Evolutionary conservation across 2,797 vertebrate species (phyloP).

Genomic region (Pseudochaenichthys georgianus): DNA sequence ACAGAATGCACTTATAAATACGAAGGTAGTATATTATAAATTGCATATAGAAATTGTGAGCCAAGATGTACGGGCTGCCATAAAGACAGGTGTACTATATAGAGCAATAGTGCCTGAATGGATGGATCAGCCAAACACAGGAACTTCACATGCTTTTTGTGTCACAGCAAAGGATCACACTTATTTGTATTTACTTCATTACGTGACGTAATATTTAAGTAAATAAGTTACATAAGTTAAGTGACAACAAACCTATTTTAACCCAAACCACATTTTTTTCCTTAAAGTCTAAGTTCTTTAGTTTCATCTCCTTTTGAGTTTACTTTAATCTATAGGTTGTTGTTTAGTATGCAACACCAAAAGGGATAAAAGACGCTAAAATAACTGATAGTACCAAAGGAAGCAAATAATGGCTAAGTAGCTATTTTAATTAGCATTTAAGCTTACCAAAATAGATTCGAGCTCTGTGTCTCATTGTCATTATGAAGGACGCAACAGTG

Average conservation of each 20-base stretch:
- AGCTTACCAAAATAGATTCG: slow-evolving; percentile 33
- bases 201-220: too few relatives aligned
- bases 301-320: slow-evolving; percentile 20
- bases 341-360: slow-evolving; percentile 14
- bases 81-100: too few relatives aligned
- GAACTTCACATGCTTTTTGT: too few relatives aligned
- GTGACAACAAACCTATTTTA: too few relatives aligned
- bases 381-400: slow-evolving; percentile 7
- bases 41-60: too few relatives aligned
- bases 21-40: background rate
- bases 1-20: background rate
- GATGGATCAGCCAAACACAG: too few relatives aligned
- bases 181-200: too few relatives aligned
- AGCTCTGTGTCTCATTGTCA: slow-evolving; percentile 38
- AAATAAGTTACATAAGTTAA: too few relatives aligned
- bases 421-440: slow-evolving; percentile 19
- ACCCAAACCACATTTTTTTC: too few relatives aligned
- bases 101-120: too few relatives aligned
- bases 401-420: slow-evolving; percentile 8
- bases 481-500: slow-evolving; percentile 38
- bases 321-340: slow-evolving; percentile 14
- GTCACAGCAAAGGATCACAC: too few relatives aligned
- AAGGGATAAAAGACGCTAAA: slow-evolving; percentile 32
- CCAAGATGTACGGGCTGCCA: too few relatives aligned
- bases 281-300: background rate